Evolutionary conservation across 2,113 vertebrate species (phyloP).

Genomic region (Rynchops niger): DNA sequence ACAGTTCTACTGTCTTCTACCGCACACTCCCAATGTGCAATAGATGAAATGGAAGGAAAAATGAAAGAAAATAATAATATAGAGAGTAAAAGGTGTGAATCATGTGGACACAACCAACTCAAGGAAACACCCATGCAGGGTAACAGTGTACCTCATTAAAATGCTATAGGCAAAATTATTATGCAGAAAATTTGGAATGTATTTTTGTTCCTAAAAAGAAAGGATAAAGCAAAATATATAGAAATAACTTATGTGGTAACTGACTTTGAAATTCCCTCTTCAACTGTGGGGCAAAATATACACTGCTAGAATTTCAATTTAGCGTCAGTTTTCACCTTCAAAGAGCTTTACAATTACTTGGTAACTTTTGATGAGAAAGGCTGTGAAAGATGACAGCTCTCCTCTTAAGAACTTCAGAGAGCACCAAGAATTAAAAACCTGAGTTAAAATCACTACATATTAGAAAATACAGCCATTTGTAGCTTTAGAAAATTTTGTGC

Average conservation of each 20-base stretch:
- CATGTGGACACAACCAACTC: not conserved
- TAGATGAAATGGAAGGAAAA: not conserved
- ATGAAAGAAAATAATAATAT: not conserved
- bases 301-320: not conserved
- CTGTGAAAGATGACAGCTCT: not conserved
- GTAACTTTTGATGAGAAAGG: not conserved
- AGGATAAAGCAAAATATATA: not conserved
- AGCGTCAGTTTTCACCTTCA: not conserved
- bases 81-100: not conserved
- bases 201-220: not conserved
- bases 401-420: not conserved
- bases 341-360: not conserved
- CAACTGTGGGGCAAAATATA: not conserved
- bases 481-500: not conserved
- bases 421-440: not conserved
- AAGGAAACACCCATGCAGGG: fast-evolving
- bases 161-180: not conserved
- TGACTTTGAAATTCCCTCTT: slow-evolving; percentile 17
- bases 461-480: not conserved
- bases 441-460: not conserved
- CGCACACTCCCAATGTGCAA: not conserved
- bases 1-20: not conserved
- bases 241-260: not conserved
- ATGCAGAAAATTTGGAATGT: not conserved
- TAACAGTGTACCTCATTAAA: fast-evolving